These are phyloP conservation scores for Pteropus alecto DNA, from an alignment of 2,113 vertebrate genomes.

Conservation along the genomic window DNA sequence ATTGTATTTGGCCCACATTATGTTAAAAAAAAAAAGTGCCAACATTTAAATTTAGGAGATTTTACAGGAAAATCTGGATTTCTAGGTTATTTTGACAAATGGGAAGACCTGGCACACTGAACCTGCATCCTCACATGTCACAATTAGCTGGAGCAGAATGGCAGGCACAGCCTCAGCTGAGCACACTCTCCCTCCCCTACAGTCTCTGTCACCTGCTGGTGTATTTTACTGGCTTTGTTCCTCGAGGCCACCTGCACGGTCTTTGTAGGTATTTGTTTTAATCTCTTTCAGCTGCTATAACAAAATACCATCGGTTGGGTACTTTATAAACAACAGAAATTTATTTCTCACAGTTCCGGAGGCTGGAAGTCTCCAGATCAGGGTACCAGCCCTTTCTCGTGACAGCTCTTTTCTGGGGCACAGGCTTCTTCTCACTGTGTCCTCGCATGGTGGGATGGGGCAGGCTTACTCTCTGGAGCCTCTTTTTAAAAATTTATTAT, in stretches of 20 bases:
- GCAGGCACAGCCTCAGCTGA: neutral
- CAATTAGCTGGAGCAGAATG: neutral
- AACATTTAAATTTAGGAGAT: neutral
- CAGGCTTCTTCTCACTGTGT: neutral
- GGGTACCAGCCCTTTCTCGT: neutral
- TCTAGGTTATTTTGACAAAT: slow-evolving; percentile 24
- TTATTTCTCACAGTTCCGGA: neutral
- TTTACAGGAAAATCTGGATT: neutral
- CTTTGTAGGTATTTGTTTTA: neutral
- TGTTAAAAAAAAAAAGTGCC: neutral
- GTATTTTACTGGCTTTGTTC: neutral
- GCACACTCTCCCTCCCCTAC: neutral
- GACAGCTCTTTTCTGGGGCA: neutral
- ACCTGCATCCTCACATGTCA: neutral
- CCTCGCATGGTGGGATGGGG: neutral
- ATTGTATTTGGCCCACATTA: neutral
- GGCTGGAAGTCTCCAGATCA: neutral
- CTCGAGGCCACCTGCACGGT: neutral
- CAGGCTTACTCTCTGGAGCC: neutral
- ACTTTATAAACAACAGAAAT: neutral
- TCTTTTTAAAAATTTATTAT: neutral
- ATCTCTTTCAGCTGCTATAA: neutral
- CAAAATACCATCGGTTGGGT: neutral
- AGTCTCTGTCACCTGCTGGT: neutral
- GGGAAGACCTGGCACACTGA: neutral